Conservation (phyloP, 2,888 invertebrate species). For the Nomada ruficornis region DNA sequence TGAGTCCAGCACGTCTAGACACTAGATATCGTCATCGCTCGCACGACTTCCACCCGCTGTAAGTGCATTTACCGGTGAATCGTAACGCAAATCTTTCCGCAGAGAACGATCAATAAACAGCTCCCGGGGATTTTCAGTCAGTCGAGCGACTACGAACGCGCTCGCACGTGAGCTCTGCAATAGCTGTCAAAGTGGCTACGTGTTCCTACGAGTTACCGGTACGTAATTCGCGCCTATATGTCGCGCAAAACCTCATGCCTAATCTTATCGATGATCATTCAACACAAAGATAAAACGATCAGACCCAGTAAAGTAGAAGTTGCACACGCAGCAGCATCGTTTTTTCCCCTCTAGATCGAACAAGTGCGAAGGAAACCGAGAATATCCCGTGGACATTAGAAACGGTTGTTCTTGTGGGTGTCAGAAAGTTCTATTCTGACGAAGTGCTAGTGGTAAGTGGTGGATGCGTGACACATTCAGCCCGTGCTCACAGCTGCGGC, state of each 20-base stretch:
- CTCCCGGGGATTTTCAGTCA: conserved; percentile 59
- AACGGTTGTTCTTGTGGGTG: neutral
- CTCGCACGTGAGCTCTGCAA: conserved; percentile 54
- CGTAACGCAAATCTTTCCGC: conserved; percentile 25
- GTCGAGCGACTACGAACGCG: conserved; percentile 29
- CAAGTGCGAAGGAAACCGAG: neutral
- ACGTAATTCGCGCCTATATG: conserved; percentile 34
- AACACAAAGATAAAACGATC: neutral
- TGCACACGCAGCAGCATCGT: neutral
- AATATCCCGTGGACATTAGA: conserved; percentile 2
- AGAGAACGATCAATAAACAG: conserved; percentile 55
- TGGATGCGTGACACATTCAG: too few relatives aligned
- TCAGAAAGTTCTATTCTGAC: neutral
- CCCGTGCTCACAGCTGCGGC: neutral
- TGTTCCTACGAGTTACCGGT: conserved; percentile 47
- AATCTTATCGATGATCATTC: conserved; percentile 31
- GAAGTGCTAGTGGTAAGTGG: neutral
- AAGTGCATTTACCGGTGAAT: conserved; percentile 24
- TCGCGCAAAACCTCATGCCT: conserved; percentile 3
- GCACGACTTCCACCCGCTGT: neutral
- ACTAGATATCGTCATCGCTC: neutral
- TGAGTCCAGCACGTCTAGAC: neutral
- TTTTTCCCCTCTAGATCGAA: neutral
- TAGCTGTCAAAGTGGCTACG: conserved; percentile 58
- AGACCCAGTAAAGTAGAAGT: neutral